A percentile compares a stretch with the other conserved stretches of the same genome.
Evolutionary conservation across 1,140 invertebrate genomes (phyloP).

Genomic region (Platorchestia sp.): DNA sequence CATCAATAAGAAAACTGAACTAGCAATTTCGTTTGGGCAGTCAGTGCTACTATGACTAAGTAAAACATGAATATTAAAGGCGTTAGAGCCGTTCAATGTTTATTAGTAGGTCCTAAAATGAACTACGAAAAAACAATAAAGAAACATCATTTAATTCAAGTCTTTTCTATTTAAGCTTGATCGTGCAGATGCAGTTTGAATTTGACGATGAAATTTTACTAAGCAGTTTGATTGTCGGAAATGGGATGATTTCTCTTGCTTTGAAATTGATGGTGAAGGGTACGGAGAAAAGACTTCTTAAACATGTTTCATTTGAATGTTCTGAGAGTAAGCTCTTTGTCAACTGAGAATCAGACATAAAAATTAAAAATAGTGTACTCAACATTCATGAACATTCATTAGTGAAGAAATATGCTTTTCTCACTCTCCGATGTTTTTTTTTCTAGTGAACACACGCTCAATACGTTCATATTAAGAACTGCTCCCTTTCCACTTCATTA

Average conservation of each 20-base stretch:
- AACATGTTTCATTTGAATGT: background rate
- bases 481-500: background rate
- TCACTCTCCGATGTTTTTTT: background rate
- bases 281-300: background rate
- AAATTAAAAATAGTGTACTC: background rate
- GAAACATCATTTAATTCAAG: too few relatives aligned
- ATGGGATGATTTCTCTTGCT: background rate
- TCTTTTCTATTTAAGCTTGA: too few relatives aligned
- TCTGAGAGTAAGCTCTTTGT: too few relatives aligned
- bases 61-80: background rate
- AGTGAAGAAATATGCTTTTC: background rate
- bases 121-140: background rate
- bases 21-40: background rate
- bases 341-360: background rate
- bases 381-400: background rate
- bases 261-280: background rate
- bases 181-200: too few relatives aligned
- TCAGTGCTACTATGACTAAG: background rate
- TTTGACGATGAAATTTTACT: too few relatives aligned
- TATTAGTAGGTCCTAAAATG: background rate
- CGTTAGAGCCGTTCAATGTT: background rate
- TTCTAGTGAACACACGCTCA: background rate
- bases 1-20: background rate
- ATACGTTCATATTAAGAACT: background rate
- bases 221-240: background rate